A percentile compares a stretch with the other conserved stretches of the same genome.
These are phyloP conservation scores for Oncorhynchus nerka DNA, from an alignment of 2,113 vertebrate species.

Conservation along the genomic window DNA sequence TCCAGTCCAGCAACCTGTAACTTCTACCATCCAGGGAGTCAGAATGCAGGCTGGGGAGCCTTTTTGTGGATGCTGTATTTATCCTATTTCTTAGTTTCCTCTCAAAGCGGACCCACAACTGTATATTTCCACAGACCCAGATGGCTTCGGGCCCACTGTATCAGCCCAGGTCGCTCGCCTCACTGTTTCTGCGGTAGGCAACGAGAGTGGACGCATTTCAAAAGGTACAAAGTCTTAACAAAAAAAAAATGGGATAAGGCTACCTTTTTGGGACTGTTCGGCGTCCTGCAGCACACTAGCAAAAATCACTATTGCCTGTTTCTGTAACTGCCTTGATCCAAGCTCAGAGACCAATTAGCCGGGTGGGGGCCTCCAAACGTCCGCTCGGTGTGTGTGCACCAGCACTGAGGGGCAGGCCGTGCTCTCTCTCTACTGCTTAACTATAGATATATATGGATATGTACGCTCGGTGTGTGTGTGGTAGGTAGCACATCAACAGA, in stretches of 20 bases:
- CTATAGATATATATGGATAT: constrained; percentile 26
- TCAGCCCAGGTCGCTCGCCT: constrained; percentile 48
- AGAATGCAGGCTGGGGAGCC: constrained; percentile 60
- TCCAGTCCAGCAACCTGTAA: constrained; percentile 57
- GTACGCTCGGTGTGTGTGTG: constrained; percentile 42
- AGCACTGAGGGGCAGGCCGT: constrained; percentile 69
- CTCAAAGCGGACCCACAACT: constrained; percentile 67
- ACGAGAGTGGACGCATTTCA: constrained; percentile 51
- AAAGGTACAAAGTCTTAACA: constrained; percentile 74
- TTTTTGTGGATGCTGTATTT: constrained; percentile 75
- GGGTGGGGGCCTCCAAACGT: constrained; percentile 40
- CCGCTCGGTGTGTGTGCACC: constrained; percentile 69
- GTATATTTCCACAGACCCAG: constrained; percentile 69
- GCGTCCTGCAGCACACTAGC: constrained; percentile 70
- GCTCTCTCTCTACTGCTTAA: constrained; percentile 51
- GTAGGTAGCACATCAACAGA: constrained; percentile 57
- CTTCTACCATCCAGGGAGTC: constrained; percentile 54
- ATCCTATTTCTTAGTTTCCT: constrained; percentile 56
- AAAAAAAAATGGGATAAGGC: constrained; percentile 52
- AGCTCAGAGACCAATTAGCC: constrained; percentile 72
- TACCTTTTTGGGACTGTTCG: constrained; percentile 61
- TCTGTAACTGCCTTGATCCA: constrained; percentile 79
- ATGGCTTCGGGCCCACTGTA: constrained; percentile 62
- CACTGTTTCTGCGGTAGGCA: constrained; percentile 44
- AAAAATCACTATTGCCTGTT: constrained; percentile 77